These are phyloP conservation scores for Lasiommata megera DNA, from an alignment of 2,888 invertebrate species.

Conservation along the genomic window DNA sequence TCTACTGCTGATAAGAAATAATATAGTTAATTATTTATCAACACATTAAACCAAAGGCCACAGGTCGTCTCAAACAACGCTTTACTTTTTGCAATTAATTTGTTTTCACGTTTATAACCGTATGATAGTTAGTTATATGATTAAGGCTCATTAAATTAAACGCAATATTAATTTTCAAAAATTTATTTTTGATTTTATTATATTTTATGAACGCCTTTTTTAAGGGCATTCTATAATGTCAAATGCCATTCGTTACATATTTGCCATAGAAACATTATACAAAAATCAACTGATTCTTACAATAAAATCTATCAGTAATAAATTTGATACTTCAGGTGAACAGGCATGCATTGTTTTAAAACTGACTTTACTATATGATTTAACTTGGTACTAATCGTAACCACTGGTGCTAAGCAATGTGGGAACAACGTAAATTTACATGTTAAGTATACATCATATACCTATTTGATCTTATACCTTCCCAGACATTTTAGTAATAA, in stretches of 20 bases:
- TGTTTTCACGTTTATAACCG: background rate
- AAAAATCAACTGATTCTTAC: constrained; percentile 71
- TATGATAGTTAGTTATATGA: background rate
- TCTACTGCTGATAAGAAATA: constrained; percentile 30
- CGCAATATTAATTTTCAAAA: constrained; percentile 48
- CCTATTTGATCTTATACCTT: background rate
- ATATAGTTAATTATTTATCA: constrained; percentile 42
- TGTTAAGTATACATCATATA: background rate
- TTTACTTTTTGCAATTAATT: background rate
- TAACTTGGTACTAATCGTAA: constrained; percentile 22
- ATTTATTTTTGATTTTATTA: constrained; percentile 77
- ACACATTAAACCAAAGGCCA: constrained; percentile 30
- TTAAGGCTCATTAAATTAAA: constrained; percentile 40
- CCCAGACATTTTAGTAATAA: constrained; percentile 12
- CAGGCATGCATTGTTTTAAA: constrained; percentile 39
- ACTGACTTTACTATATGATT: constrained; percentile 29
- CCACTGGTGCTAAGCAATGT: constrained; percentile 13
- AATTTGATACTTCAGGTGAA: constrained; percentile 45
- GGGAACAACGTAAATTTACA: constrained; percentile 13
- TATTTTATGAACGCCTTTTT: constrained; percentile 73
- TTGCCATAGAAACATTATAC: constrained; percentile 75
- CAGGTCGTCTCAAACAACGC: constrained; percentile 8
- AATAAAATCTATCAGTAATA: constrained; percentile 54
- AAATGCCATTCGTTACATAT: constrained; percentile 68
- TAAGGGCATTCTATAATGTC: constrained; percentile 68